Conservation (phyloP, 2,888 invertebrate species). For the Taphrorychus bicolor region DNA sequence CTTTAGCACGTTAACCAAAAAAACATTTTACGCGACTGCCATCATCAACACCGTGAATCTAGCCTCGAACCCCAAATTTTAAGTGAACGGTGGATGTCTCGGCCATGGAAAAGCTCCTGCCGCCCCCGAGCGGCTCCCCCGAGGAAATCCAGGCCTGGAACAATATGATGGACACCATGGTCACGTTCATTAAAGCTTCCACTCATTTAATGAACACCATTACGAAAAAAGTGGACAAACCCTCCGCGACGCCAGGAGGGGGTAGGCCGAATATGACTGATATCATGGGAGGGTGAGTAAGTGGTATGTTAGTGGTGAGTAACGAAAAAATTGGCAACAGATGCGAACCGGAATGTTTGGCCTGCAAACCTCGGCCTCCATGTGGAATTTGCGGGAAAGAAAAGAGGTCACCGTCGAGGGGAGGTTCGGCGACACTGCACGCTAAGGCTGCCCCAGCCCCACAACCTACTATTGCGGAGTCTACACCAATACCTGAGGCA, state of each 20-base stretch:
- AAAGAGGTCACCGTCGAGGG: background rate
- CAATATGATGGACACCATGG: conserved; percentile 47
- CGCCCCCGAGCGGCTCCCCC: conserved; percentile 32
- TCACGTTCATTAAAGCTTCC: conserved; percentile 45
- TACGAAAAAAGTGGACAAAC: conserved; percentile 36
- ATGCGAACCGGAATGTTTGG: conserved; percentile 27
- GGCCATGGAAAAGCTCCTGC: conserved; percentile 24
- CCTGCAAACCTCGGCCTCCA: conserved; percentile 12
- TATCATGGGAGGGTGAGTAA: conserved; percentile 6
- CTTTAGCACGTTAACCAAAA: too few species aligned
- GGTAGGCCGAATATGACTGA: too few species aligned
- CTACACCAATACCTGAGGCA: background rate
- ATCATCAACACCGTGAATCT: background rate
- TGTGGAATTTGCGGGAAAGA: conserved; percentile 14
- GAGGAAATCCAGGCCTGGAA: conserved; percentile 47
- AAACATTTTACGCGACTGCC: too few species aligned
- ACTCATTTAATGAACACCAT: conserved; percentile 45
- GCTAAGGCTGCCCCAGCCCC: conserved; percentile 2
- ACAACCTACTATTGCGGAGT: conserved; percentile 1
- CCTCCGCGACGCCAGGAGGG: too few species aligned
- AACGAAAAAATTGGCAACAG: background rate
- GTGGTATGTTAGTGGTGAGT: background rate
- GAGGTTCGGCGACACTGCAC: background rate
- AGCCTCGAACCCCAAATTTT: background rate
- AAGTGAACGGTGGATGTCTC: conserved; percentile 14